Base-by-base conservation (phyloP, 2,113 vertebrate species). In the Sinocyclocheilus anophthalmus region DNA sequence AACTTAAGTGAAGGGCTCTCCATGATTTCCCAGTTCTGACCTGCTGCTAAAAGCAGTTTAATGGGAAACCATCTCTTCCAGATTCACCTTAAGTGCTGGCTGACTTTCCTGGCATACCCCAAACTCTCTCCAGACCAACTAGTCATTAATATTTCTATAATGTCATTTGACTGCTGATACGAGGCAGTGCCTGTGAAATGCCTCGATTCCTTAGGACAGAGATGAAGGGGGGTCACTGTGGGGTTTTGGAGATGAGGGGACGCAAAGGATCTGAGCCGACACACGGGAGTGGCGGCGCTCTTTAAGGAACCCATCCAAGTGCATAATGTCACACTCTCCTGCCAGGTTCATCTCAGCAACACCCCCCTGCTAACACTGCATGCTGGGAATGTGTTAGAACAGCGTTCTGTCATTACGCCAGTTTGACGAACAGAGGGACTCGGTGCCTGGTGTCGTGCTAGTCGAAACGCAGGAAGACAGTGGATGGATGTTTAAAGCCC, bases 251-350 rank as follows among this genome's bases (percentile, higher is more conserved):
- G 39, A 65, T 76, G 42, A 63, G 72, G 72, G 37, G 69, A 83
- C 4, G 18, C 4, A 39, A 16, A 2, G 48, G 33, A 70, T 83
- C 33, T 22, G 42, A 63, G 24, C 20, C 3, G 70, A 78, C 39
- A 72, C 24, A 22, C 16, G 5, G 42, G 22, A 85, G 84, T 33
- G 5, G 33, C 45, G 2, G 22, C 4, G 14, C 63, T 70, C 53
- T 84, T 80, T 84, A 57, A 84, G 76, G 6, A 61, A n/a, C n/a
- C 22, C 84, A 61, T 86, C 50, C 72, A 86, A 86, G 76, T 55
- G 50, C 81, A 83, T 22, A 70, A 83, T 70, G 81, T 70, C 63
- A 83, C 81, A 14, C 50, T 37, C 77, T 61, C 77, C 55, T 59
- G 69, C 67, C 50, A 55, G 67, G 81, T 83, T 73, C 67, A 73